These are phyloP conservation scores for Brachyptera risi DNA, from an alignment of 2,888 invertebrate genomes.

Conservation along the genomic window DNA sequence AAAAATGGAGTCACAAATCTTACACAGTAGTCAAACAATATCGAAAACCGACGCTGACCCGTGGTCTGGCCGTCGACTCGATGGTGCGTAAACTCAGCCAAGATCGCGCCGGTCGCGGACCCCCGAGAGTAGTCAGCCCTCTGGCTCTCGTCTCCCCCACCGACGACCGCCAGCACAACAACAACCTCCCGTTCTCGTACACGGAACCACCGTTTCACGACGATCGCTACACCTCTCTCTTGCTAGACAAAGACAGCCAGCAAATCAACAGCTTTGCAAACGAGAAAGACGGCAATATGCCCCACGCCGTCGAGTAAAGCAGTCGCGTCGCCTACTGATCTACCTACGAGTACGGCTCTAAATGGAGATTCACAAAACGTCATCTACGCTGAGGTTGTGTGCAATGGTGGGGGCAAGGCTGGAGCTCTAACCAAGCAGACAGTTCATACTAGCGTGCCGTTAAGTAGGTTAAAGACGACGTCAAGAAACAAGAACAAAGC, in stretches of 20 bases:
- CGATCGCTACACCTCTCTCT: not conserved
- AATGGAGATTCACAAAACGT: slow-evolving; percentile 48
- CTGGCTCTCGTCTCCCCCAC: slow-evolving; percentile 52
- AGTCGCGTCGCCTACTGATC: not conserved
- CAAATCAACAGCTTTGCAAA: no score
- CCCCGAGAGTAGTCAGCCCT: slow-evolving; percentile 27
- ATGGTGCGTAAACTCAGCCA: slow-evolving; percentile 68
- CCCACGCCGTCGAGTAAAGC: not conserved
- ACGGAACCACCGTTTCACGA: slow-evolving; percentile 55
- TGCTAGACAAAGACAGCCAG: no score
- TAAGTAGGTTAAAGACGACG: slow-evolving; percentile 62
- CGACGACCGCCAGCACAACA: slow-evolving; percentile 59
- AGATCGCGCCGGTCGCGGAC: slow-evolving; percentile 26
- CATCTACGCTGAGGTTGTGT: slow-evolving; percentile 72
- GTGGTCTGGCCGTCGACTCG: slow-evolving; percentile 70
- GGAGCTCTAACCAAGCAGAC: slow-evolving; percentile 46
- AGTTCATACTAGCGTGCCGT: slow-evolving; percentile 49
- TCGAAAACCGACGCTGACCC: slow-evolving; percentile 43
- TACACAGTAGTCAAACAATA: slow-evolving; percentile 40
- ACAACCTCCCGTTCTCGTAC: slow-evolving; percentile 79
- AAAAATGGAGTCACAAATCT: slow-evolving; percentile 40
- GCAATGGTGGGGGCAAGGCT: slow-evolving; percentile 34
- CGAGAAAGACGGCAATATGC: not conserved
- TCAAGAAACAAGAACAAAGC: slow-evolving; percentile 56
- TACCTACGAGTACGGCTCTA: not conserved